Conservation (phyloP, 2,797 vertebrate genomes). For the Artibeus jamaicensis region DNA sequence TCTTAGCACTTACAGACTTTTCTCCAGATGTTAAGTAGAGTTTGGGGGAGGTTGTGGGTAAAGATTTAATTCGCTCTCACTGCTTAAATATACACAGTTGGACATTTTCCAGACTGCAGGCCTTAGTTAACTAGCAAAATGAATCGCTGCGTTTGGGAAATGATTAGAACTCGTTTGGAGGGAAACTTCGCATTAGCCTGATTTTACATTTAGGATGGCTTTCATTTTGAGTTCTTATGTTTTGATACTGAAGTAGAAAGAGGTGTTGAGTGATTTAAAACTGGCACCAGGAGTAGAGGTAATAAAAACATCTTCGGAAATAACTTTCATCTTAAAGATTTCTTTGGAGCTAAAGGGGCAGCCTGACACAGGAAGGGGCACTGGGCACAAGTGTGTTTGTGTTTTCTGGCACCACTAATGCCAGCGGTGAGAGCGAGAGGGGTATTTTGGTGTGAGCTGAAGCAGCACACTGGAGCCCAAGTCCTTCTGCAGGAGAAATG, state of each 20-base stretch:
- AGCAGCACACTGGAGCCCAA: not conserved
- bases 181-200: not conserved
- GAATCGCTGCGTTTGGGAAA: not conserved
- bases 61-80: not conserved
- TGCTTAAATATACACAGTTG: not conserved
- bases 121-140: not conserved
- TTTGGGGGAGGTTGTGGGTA: not conserved
- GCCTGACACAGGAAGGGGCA: not conserved
- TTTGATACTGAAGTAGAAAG: not conserved
- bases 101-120: not conserved
- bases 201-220: constrained; percentile 8
- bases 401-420: not conserved
- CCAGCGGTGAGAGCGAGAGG: not conserved
- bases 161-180: not conserved
- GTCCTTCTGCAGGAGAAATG: not conserved
- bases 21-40: not conserved
- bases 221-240: not conserved
- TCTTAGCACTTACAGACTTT: constrained; percentile 6
- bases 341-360: not conserved
- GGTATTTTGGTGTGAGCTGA: not conserved
- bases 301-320: not conserved
- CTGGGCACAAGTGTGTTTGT: not conserved
- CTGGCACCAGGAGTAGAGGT: not conserved
- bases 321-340: not conserved
- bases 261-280: not conserved